Conservation (phyloP, 2,113 vertebrate species). For the Microcebus jonahi region DNA sequence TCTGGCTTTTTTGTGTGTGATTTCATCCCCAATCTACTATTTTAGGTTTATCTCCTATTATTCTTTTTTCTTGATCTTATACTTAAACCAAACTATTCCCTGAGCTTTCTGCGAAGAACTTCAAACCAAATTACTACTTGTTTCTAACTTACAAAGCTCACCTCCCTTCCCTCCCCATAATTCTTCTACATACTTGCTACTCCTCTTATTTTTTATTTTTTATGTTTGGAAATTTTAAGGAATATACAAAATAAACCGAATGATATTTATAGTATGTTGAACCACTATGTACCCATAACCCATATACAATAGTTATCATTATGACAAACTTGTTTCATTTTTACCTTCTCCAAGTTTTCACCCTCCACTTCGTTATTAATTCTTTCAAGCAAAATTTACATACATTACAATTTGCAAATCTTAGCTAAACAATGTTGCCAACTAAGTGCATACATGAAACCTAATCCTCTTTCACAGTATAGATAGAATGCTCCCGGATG, state of each 20-base stretch:
- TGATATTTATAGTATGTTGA: neutral
- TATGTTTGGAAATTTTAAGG: conserved; percentile 18
- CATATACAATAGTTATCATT: neutral
- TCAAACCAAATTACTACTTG: neutral
- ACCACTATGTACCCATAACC: neutral
- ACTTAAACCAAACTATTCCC: neutral
- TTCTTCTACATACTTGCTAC: neutral
- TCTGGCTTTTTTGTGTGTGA: neutral
- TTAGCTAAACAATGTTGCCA: neutral
- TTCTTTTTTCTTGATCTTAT: conserved; percentile 36
- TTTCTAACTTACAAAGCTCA: neutral
- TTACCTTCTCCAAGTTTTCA: neutral
- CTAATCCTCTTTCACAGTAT: neutral
- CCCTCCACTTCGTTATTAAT: neutral
- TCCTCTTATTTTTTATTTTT: neutral
- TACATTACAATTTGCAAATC: neutral
- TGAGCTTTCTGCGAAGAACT: neutral
- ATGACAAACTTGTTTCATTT: conserved; percentile 29
- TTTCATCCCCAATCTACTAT: neutral
- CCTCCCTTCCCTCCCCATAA: neutral
- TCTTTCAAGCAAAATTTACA: neutral
- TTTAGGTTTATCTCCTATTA: neutral
- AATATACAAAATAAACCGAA: conserved; percentile 14
- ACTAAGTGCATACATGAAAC: neutral
- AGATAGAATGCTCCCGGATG: neutral